Evolutionary conservation across 2,888 invertebrate species (phyloP).

Genomic region (Limnephilus rhombicus): DNA sequence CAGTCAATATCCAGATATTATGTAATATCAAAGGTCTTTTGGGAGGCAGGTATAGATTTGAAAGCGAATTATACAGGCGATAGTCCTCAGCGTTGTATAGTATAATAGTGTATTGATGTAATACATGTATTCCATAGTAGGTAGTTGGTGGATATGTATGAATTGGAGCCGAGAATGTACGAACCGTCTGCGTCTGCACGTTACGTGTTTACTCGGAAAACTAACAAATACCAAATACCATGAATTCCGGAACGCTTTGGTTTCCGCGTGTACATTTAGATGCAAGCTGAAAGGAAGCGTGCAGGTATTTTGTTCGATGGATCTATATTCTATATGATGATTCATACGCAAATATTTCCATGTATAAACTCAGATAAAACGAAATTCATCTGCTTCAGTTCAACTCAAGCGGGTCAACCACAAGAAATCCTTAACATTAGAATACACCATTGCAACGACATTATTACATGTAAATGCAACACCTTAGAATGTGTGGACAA

Average conservation of each 20-base stretch:
- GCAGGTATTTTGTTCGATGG: background rate
- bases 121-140: background rate
- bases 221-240: background rate
- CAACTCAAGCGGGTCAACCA: too few relatives aligned
- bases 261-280: background rate
- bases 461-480: too few relatives aligned
- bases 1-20: too few relatives aligned
- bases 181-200: background rate
- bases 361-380: too few relatives aligned
- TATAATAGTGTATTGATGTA: background rate
- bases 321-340: background rate
- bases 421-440: too few relatives aligned
- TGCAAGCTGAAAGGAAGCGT: background rate
- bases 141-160: background rate
- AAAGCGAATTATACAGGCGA: too few relatives aligned
- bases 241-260: background rate
- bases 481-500: too few relatives aligned
- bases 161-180: background rate
- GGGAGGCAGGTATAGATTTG: too few relatives aligned
- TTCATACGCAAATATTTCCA: background rate
- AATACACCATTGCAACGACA: too few relatives aligned
- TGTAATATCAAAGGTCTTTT: too few relatives aligned
- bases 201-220: background rate
- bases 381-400: too few relatives aligned
- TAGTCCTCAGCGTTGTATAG: background rate